Evolutionary conservation across 2,113 vertebrate species (phyloP).

Genomic region (Tretioscincus oriximinensis): DNA sequence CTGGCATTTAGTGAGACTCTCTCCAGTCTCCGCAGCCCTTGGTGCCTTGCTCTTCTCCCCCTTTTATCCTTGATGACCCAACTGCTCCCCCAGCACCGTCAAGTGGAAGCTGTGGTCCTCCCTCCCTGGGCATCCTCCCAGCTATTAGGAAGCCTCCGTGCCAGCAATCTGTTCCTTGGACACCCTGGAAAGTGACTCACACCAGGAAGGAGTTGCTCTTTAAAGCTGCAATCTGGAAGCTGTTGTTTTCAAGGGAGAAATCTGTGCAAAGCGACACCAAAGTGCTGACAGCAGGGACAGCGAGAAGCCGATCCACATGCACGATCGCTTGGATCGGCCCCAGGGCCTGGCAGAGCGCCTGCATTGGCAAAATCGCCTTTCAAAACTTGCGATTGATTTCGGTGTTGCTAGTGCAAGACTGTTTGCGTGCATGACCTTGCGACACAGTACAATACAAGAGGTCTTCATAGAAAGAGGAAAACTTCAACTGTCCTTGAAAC

Average conservation of each 20-base stretch:
- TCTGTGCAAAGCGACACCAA: neutral
- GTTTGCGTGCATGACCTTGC: too few relatives aligned
- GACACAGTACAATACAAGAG: too few relatives aligned
- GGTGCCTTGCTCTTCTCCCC: too few relatives aligned
- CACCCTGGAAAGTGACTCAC: slow-evolving; percentile 23
- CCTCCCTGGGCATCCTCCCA: neutral
- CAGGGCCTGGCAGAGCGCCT: neutral
- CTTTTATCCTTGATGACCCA: neutral
- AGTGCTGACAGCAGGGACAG: neutral
- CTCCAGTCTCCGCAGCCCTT: neutral
- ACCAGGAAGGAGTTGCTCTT: slow-evolving; percentile 28
- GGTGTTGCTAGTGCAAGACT: too few relatives aligned
- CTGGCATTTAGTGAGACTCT: too few relatives aligned
- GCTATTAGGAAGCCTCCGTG: neutral
- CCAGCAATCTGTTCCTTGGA: slow-evolving; percentile 18
- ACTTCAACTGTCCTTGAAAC: too few relatives aligned
- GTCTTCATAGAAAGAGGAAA: too few relatives aligned
- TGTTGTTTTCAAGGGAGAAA: slow-evolving; percentile 29
- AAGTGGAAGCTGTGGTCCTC: neutral
- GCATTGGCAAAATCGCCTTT: neutral
- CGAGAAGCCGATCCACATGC: neutral
- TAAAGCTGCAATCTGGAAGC: slow-evolving; percentile 24
- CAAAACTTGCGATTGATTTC: neutral
- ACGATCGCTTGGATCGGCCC: neutral
- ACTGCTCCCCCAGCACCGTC: neutral